Base-by-base conservation (phyloP, 23 tunicate species). In the Botrylloides violaceus region DNA sequence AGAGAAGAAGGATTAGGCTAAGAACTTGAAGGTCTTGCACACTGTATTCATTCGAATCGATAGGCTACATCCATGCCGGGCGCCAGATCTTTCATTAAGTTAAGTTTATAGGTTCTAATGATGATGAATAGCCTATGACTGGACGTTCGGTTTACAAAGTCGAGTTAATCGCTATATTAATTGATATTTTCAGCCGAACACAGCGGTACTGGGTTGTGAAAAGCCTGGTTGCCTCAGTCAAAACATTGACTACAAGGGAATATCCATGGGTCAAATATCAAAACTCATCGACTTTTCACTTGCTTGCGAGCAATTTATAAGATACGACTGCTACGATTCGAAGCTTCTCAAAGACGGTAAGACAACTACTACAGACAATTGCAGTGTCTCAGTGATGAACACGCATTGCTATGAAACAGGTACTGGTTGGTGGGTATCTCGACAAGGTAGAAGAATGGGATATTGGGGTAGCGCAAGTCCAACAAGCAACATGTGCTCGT, bases 391-490 rank as follows among this genome's bases (percentile, higher is more conserved):
- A n/a, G n/a, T n/a, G n/a, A n/a, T n/a, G n/a, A n/a, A 19, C 58
- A 19, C n/a, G n/a, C 19, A n/a, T n/a, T n/a, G n/a, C n/a, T n/a
- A n/a, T n/a, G n/a, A n/a, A n/a, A n/a, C 49, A 90, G 93, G 81
- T 34, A 93, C 94, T 19, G 98, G 84, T 4, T 93, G 98, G 98
- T 87, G 98, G 98, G 84, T 66, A 58, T 86, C 94, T 15, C 49
- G 98, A n/a, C 64, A 63, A 29, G 94, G 94, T 9, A 32, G 59
- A 29, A 66, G 70, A 48, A 75, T 73, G 88, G 26, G 59, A 7
- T 93, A 85, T 66, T 93, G 98, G 98, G 98, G 98, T 0, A 94
- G 98, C 4, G 98, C 98, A 0, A 24, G 80, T 1, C 87, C 84
- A 1, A 94, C 89, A 4, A 85, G 94, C 78, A 72, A 77, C 68